These are phyloP conservation scores for Dryobotodes eremita DNA, from an alignment of 2,888 invertebrate species.

Conservation along the genomic window DNA sequence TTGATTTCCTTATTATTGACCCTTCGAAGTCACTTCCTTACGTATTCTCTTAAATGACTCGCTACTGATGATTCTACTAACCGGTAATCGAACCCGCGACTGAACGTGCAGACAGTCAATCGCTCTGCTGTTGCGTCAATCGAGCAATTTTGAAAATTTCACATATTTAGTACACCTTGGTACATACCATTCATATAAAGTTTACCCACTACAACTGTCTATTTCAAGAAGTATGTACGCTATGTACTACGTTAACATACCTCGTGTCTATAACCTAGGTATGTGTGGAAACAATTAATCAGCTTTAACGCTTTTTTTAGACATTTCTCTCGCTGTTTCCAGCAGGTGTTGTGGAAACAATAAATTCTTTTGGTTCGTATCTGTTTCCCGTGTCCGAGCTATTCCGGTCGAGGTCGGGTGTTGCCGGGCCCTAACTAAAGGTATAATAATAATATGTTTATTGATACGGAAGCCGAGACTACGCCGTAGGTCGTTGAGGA, in stretches of 20 bases:
- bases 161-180: too few species aligned
- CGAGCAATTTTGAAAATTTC: not conserved
- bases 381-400: slow-evolving; percentile 58
- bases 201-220: not conserved
- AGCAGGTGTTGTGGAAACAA: slow-evolving; percentile 52
- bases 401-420: slow-evolving; percentile 59
- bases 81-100: not conserved
- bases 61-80: too few species aligned
- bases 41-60: too few species aligned
- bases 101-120: not conserved
- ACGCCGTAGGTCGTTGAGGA: not conserved
- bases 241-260: not conserved
- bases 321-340: slow-evolving; percentile 22
- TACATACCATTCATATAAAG: not conserved
- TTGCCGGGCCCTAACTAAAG: slow-evolving; percentile 44
- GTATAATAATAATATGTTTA: slow-evolving; percentile 12
- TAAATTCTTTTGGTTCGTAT: slow-evolving; percentile 50
- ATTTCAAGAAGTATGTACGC: not conserved
- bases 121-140: not conserved
- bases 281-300: slow-evolving; percentile 28
- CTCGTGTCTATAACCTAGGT: not conserved
- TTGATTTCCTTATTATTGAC: not conserved
- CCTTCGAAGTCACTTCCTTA: too few species aligned
- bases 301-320: slow-evolving; percentile 34
- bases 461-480: not conserved